These are phyloP conservation scores for Operophtera brumata DNA, from an alignment of 2,888 invertebrate genomes.

Conservation along the genomic window DNA sequence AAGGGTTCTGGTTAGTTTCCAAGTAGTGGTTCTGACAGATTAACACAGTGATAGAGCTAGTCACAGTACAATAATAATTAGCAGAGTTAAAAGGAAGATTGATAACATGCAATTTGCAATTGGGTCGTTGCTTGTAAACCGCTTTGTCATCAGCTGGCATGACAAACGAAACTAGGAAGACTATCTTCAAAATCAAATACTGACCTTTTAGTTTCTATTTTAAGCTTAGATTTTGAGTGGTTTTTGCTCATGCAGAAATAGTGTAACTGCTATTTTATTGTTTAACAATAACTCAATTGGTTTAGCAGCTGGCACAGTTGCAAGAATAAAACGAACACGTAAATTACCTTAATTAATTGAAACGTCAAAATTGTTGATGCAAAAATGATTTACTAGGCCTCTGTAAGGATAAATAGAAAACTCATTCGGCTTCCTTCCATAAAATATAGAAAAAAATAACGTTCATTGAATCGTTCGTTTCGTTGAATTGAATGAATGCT, in stretches of 20 bases:
- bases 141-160: conserved; percentile 2
- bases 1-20: conserved; percentile 57
- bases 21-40: conserved; percentile 44
- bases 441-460: conserved; percentile 8
- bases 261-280: conserved; percentile 22
- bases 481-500: conserved; percentile 4
- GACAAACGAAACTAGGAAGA: not conserved
- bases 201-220: not conserved
- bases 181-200: not conserved
- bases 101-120: conserved; percentile 23
- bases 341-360: conserved; percentile 20
- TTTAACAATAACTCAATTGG: conserved; percentile 24
- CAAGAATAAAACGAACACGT: conserved; percentile 20
- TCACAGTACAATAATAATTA: conserved; percentile 31
- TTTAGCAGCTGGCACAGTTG: conserved; percentile 25
- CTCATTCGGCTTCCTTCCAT: conserved; percentile 23
- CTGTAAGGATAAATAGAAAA: conserved; percentile 11
- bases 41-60: conserved; percentile 23
- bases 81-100: conserved; percentile 29
- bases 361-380: conserved; percentile 1
- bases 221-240: not conserved
- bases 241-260: conserved; percentile 4
- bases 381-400: conserved; percentile 12
- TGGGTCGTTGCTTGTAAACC: conserved; percentile 36
- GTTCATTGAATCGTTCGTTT: no score